Base-by-base conservation (phyloP, 2,113 vertebrate species). In the Calypte anna region DNA sequence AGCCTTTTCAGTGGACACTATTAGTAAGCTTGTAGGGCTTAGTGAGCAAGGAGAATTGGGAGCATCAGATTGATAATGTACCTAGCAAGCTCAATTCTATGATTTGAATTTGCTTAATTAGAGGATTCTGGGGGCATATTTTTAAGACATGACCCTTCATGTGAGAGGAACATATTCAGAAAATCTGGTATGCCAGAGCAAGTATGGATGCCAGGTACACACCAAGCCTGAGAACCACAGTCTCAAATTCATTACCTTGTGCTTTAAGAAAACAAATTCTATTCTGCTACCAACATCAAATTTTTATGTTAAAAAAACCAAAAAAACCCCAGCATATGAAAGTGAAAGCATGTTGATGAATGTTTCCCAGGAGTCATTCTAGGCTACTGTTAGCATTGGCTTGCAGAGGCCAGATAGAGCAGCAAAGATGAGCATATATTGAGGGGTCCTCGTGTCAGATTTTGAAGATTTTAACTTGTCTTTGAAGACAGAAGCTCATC, bases 241-340 rank as follows among this genome's bases (percentile, higher is more conserved):
- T 16, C 31, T 54, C 5, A 59, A 38, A 4, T 8, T n/a, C 0
- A 0, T 50, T 22, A 33, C 44, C 46, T 61, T 83, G 38, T 10
- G 70, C 48, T 33, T 70, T 25, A 12, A 10, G 40, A 23, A 44
- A 44, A 59, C 12, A 5, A 30, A 14, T 63, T 75, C 57, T 66
- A 0, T n/a, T 84, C 57, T 74, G 44, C 9, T 54, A 38, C 36
- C 43, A 48, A 2, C 44, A 57, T 38, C 15, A 38, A 51, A 78
- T 63, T 12, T 57, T 17, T 68, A 46, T 4, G 48, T 44, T 43
- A 59, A 46, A 46, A 46, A 48, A 40, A 40, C 40, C 40, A 40
- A 40, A 40, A 11, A 40, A 40, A 40, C 36, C 36, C 36, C 36
- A 40, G 18, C 55, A 9, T 46, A 21, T 46, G 18, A 40, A 58